Evolutionary conservation across 2,888 invertebrate species (phyloP).

Genomic region (Sinohyriopsis cumingii): DNA sequence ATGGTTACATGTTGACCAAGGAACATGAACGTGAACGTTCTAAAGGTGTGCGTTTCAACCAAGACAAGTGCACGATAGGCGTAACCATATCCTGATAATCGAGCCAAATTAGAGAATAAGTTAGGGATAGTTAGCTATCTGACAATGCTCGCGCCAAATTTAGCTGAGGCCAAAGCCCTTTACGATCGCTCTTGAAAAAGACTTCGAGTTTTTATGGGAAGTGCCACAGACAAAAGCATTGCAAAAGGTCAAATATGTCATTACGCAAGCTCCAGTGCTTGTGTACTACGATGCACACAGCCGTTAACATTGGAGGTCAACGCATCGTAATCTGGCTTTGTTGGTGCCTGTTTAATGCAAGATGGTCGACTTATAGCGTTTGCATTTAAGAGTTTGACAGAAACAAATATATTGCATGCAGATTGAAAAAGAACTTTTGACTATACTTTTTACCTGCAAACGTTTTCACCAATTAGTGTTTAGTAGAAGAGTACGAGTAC

Average conservation of each 20-base stretch:
- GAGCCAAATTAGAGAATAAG: slow-evolving; percentile 9
- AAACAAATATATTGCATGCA: slow-evolving; percentile 34
- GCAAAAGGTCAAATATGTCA: slow-evolving; percentile 7
- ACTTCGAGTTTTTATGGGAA: slow-evolving; percentile 8
- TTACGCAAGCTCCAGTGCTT: slow-evolving; percentile 21
- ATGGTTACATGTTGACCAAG: too few species aligned
- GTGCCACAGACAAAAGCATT: slow-evolving; percentile 14
- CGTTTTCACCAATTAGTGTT: slow-evolving; percentile 44
- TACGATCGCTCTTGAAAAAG: slow-evolving; percentile 14
- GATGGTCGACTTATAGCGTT: slow-evolving; percentile 38
- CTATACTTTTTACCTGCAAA: slow-evolving; percentile 35
- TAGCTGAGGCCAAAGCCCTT: slow-evolving; percentile 15
- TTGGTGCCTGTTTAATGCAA: slow-evolving; percentile 46
- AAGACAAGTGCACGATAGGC: too few species aligned
- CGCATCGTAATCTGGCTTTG: slow-evolving; percentile 36
- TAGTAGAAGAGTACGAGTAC: slow-evolving; percentile 28
- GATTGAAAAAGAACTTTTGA: slow-evolving; percentile 43
- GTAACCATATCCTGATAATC: too few species aligned
- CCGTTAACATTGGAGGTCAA: slow-evolving; percentile 35
- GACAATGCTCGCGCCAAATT: slow-evolving; percentile 22
- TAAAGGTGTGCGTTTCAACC: too few species aligned
- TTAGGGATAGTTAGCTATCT: slow-evolving; percentile 26
- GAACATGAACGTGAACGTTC: too few species aligned
- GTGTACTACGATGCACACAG: slow-evolving; percentile 28
- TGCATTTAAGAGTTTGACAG: slow-evolving; percentile 44